Conservation (phyloP, 2,888 invertebrate genomes). For the Amiota minor region DNA sequence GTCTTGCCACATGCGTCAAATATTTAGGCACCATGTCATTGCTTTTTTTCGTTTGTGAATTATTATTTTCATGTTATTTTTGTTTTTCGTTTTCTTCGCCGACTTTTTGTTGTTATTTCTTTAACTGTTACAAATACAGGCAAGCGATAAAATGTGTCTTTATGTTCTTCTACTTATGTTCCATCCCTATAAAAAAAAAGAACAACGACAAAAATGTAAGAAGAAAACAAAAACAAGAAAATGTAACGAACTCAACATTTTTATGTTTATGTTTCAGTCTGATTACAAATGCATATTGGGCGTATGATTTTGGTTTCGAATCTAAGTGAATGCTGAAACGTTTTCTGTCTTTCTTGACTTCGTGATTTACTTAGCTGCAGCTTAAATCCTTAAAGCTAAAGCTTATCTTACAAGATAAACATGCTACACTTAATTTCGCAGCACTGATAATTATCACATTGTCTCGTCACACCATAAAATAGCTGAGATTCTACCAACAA, state of each 20-base stretch:
- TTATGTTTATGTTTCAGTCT: not conserved
- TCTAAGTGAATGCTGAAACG: not conserved
- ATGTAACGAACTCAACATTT: not conserved
- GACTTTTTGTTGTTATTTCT: not conserved
- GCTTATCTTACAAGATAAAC: no score
- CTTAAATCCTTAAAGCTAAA: no score
- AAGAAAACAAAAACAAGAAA: not conserved
- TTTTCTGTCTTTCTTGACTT: no score
- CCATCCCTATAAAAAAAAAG: no score
- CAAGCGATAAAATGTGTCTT: slow-evolving; percentile 3
- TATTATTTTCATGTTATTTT: not conserved
- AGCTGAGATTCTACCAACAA: slow-evolving; percentile 6
- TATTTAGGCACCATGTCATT: no score
- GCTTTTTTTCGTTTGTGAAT: no score
- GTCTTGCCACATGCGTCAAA: no score
- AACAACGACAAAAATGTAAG: not conserved
- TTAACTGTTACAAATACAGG: not conserved
- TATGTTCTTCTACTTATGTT: not conserved
- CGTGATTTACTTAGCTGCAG: no score
- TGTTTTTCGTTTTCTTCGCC: not conserved
- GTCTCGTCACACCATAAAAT: not conserved
- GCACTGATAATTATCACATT: slow-evolving; percentile 35
- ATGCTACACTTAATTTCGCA: not conserved
- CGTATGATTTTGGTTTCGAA: not conserved
- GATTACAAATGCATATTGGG: not conserved